Conservation (phyloP, 2,797 vertebrate species). For the Pangasius macronema region DNA sequence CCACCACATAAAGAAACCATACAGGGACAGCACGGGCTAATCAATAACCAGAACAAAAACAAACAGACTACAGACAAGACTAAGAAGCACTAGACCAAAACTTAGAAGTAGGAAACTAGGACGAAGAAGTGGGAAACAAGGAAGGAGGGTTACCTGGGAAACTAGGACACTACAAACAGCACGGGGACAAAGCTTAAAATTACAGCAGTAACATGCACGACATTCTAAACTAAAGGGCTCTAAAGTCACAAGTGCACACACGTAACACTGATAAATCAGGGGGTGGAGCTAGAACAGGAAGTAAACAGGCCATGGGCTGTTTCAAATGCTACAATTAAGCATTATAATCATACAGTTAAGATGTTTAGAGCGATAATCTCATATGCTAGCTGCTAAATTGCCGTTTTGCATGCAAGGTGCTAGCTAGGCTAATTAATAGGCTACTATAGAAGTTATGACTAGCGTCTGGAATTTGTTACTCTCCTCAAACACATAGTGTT, state of each 20-base stretch:
- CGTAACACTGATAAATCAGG: not conserved
- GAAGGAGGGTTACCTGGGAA: not conserved
- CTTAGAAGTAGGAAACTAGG: constrained; percentile 2
- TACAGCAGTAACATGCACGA: not conserved
- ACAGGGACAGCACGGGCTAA: not conserved
- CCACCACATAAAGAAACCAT: not conserved
- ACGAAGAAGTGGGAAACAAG: not conserved
- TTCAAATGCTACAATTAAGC: not conserved
- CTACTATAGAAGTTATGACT: not conserved
- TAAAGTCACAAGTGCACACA: not conserved
- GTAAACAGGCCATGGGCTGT: not conserved
- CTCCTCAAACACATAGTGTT: not conserved
- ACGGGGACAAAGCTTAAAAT: not conserved
- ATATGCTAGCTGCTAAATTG: not conserved
- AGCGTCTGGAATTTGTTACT: not conserved
- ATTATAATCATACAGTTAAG: too few species aligned
- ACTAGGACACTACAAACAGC: not conserved
- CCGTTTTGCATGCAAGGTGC: too few species aligned
- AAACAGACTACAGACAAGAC: not conserved
- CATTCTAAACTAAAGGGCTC: not conserved
- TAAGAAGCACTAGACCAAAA: not conserved
- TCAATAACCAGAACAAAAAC: not conserved
- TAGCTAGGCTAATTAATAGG: not conserved
- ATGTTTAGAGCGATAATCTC: not conserved
- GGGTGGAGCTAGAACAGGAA: constrained; percentile 12